Percentiles rank a stretch among this genome's conserved stretches.
phyloP scores from a whole-genome alignment of 2,797 vertebrate genomes.

The Threskiornis aethiopicus region DNA sequence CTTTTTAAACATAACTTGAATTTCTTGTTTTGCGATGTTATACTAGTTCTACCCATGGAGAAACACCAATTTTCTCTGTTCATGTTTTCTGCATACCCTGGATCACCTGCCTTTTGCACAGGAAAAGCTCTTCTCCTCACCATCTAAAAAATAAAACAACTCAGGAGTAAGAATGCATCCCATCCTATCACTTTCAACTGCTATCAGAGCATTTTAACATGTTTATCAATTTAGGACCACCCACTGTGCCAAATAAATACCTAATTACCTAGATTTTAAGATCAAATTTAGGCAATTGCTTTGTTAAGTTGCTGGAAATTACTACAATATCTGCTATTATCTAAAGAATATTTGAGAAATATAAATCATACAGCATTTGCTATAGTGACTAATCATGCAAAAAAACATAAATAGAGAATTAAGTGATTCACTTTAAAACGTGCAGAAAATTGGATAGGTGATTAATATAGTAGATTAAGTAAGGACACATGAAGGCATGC shows the following conservation, averaged over 20 bases:
- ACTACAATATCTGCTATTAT: neutral
- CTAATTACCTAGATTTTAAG: neutral
- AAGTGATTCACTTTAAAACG: neutral
- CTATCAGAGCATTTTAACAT: neutral
- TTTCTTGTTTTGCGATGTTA: neutral
- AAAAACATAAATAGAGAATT: neutral
- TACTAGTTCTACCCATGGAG: neutral
- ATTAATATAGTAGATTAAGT: neutral
- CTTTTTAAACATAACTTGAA: neutral
- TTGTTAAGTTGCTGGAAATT: neutral
- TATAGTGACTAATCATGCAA: slow-evolving; percentile 26
- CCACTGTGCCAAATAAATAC: neutral
- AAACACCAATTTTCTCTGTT: neutral
- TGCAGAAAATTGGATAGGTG: slow-evolving; percentile 9
- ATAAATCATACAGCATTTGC: neutral
- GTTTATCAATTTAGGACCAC: neutral
- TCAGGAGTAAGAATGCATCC: neutral
- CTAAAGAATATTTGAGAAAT: neutral
- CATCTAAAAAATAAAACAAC: neutral
- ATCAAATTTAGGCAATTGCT: neutral
- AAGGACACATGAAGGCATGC: slow-evolving; percentile 58
- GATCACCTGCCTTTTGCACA: neutral
- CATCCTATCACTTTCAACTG: neutral
- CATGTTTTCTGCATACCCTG: neutral
- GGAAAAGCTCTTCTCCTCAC: neutral